Evolutionary conservation across 1,140 invertebrate genomes (phyloP), one percentile per base, ranked within the genome.

Genomic region (Helicoverpa zea): DNA sequence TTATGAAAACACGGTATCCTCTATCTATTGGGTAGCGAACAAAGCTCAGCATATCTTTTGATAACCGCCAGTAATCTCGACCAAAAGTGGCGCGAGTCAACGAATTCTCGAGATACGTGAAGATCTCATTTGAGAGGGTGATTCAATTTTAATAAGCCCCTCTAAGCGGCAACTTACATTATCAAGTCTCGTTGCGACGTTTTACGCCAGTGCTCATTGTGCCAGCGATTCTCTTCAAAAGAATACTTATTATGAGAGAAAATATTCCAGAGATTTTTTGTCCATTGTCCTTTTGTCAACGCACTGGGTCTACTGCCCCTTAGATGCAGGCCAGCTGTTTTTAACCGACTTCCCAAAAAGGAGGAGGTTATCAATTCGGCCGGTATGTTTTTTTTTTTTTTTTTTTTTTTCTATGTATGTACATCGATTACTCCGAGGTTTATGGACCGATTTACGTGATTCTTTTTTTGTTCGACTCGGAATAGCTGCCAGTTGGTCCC

Each of bases 131-230:
- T 82, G 75, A 84, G 80, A 84, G 74, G 81, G 80, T 81, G 83
- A 85, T 89, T 87, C 84, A 85, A 83, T 85, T 89, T 87, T 89
- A 89, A 85, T 89, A 87, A 87, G 83, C 84, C 79, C 59, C 79
- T 86, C 73, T 82, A 82, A 84, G 82, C 80, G 82, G 73, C 82
- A 85, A 85, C 82, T 87, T 83, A 84, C 79, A 87, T 86, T 86
- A 86, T 86, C 86, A 86, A 83, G 80, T 84, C 80, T 79, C 86
- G 85, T 85, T 77, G 72, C 66, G 84, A 83, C 81, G 81, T 73
- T 82, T 86, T 82, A 82, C 82, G 66, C 58, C 63, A 84, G 74
- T 81, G 63, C 81, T 88, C 85, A 84, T 89, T 87, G 83, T 83
- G 66, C 56, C 76, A 56, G 73, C 74, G 76, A 81, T 84, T 85